Conservation (phyloP, 2,113 vertebrate genomes). For the Aix galericulata region DNA sequence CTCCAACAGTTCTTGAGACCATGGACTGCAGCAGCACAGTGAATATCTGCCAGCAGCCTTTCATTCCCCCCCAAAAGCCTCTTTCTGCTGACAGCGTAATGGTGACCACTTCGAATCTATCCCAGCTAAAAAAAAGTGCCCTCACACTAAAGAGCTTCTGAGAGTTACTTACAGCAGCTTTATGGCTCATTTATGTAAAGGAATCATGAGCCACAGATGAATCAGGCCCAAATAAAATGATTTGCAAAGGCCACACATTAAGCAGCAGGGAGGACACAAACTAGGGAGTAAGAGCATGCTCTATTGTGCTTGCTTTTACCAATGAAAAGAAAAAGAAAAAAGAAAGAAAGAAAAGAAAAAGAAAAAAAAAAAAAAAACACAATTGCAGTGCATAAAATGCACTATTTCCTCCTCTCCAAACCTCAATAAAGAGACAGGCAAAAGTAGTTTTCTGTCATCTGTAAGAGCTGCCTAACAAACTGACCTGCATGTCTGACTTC, state of each 20-base stretch:
- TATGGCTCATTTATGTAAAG: neutral
- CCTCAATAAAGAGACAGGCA: neutral
- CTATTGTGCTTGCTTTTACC: neutral
- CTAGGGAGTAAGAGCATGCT: neutral
- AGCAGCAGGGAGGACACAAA: neutral
- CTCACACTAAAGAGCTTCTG: neutral
- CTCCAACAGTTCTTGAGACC: neutral
- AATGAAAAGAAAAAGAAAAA: neutral
- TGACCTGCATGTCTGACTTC: neutral
- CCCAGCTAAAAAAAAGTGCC: neutral
- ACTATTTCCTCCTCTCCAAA: neutral
- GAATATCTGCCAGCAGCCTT: neutral
- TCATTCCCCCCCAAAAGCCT: neutral
- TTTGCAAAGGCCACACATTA: constrained; percentile 27
- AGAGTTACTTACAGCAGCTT: neutral
- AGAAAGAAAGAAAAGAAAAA: neutral
- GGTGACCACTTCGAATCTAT: neutral
- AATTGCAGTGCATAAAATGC: neutral
- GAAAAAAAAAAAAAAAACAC: neutral
- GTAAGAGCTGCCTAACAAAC: constrained; percentile 1
- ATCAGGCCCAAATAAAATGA: constrained; percentile 17
- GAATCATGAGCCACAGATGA: constrained; percentile 36
- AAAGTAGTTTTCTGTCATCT: neutral
- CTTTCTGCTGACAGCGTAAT: rapidly evolving
- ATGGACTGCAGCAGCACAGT: neutral